Percentiles rank a stretch among this genome's conserved stretches.
Evolutionary conservation across 2,797 vertebrate species (phyloP).

Genomic region (Alca torda): DNA sequence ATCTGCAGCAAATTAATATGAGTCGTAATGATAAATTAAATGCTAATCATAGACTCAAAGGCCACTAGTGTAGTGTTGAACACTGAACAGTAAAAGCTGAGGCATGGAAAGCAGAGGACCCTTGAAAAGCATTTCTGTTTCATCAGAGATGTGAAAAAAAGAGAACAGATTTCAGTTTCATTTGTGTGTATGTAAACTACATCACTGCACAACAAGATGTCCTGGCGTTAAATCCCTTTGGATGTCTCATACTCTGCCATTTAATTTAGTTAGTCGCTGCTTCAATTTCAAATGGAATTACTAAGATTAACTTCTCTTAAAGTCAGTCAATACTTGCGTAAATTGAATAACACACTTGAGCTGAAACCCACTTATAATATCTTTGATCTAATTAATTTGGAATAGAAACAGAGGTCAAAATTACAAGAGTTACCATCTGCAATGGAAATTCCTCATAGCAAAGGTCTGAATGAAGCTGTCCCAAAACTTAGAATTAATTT

Average conservation of each 20-base stretch:
- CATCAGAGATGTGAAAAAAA: neutral
- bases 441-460: neutral
- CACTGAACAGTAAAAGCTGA: rapidly evolving
- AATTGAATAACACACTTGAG: neutral
- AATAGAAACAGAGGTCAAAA: neutral
- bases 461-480: neutral
- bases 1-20: neutral
- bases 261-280: neutral
- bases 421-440: neutral
- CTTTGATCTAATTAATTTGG: neutral
- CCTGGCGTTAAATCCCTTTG: neutral
- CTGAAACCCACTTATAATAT: neutral
- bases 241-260: neutral
- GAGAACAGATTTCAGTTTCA: neutral
- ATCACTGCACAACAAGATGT: neutral
- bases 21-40: neutral
- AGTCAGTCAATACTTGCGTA: neutral
- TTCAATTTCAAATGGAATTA: conserved; percentile 1
- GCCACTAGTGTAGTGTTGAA: neutral
- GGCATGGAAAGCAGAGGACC: neutral
- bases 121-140: neutral
- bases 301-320: neutral
- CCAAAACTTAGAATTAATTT: conserved; percentile 11
- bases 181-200: neutral
- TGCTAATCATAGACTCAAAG: neutral